phyloP scores from a whole-genome alignment of 2,888 invertebrate genomes.

The Lymantria monacha region DNA sequence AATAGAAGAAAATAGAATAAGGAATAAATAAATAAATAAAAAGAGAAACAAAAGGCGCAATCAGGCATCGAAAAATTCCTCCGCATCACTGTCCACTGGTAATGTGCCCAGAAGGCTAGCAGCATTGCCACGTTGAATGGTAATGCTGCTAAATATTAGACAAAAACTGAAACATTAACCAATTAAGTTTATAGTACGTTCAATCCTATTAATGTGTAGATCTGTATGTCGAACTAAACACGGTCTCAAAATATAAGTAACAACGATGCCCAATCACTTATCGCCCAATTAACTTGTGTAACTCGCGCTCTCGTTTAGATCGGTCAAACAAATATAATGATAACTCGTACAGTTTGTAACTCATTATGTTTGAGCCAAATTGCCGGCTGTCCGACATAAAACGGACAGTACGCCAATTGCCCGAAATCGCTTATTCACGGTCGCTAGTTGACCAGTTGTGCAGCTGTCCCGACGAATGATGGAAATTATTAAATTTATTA shows the following conservation, averaged over 20 bases:
- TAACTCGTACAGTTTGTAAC: slow-evolving; percentile 20
- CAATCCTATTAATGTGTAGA: not conserved
- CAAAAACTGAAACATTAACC: no score
- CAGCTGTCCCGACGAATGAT: slow-evolving; percentile 44
- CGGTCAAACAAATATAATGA: slow-evolving; percentile 42
- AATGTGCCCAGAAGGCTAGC: no score
- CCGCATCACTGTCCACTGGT: no score
- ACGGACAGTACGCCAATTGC: slow-evolving; percentile 43
- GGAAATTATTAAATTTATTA: not conserved
- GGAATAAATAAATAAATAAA: no score
- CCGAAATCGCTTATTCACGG: slow-evolving; percentile 72
- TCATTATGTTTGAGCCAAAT: slow-evolving; percentile 21
- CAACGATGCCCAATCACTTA: slow-evolving; percentile 18
- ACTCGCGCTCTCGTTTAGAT: slow-evolving; percentile 37
- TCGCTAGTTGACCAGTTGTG: slow-evolving; percentile 70
- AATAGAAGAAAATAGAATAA: no score
- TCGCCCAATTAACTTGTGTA: slow-evolving; percentile 20
- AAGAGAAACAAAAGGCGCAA: no score
- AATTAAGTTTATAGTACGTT: no score
- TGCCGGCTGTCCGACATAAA: slow-evolving; percentile 18
- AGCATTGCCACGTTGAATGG: no score
- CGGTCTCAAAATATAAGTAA: not conserved
- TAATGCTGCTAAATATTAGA: no score
- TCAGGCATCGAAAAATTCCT: no score
- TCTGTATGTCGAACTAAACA: not conserved